These are phyloP conservation scores for Orius laevigatus DNA, from an alignment of 1,140 invertebrate genomes.

Conservation along the genomic window DNA sequence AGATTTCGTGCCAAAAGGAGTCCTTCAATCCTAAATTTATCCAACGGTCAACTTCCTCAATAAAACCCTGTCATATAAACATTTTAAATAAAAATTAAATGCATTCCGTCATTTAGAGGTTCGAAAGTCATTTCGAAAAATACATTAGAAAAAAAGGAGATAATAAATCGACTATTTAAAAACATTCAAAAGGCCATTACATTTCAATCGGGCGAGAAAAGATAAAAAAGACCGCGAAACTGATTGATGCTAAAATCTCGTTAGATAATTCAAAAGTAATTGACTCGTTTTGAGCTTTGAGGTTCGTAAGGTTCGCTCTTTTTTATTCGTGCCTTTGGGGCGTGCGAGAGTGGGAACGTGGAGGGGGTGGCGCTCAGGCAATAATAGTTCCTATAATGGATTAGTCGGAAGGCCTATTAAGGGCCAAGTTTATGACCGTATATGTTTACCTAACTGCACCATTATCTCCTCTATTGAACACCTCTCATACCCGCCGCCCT, in stretches of 20 bases:
- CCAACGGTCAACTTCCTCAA: background rate
- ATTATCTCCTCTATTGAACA: background rate
- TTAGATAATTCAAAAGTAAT: too few species aligned
- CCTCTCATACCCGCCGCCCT: background rate
- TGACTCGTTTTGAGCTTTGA: too few species aligned
- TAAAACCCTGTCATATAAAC: background rate
- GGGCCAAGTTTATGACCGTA: background rate
- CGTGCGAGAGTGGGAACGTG: too few species aligned
- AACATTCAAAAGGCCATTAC: too few species aligned
- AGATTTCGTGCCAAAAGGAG: background rate
- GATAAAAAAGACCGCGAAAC: too few species aligned
- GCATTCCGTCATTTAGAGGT: background rate
- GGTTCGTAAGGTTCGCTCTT: too few species aligned
- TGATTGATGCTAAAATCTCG: too few species aligned
- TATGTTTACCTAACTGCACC: background rate
- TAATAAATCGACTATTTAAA: too few species aligned
- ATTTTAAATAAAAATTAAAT: constrained; percentile 1
- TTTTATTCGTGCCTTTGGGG: too few species aligned
- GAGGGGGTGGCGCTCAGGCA: background rate
- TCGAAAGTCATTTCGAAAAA: background rate
- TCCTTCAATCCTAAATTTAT: background rate
- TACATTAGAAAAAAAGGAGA: too few species aligned
- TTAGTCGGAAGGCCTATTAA: background rate
- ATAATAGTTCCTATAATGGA: background rate
- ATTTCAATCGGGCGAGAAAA: too few species aligned